Evolutionary conservation across 2,113 vertebrate genomes (phyloP).

Genomic region (Alexandromys fortis): DNA sequence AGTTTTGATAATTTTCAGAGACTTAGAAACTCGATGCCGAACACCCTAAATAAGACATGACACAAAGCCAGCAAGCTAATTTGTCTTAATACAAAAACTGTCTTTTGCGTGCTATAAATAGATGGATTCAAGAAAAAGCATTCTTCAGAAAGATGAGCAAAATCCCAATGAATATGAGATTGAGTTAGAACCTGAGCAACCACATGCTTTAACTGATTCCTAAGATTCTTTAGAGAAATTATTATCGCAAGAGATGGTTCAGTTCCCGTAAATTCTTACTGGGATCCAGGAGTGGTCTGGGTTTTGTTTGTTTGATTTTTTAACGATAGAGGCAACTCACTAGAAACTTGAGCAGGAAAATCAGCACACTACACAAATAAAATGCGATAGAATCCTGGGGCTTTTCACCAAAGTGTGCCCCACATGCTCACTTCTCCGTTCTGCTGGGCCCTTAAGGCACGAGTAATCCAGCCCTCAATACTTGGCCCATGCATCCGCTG

Average conservation of each 20-base stretch:
- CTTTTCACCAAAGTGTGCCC: neutral
- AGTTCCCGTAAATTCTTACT: neutral
- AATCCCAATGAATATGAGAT: neutral
- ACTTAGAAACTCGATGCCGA: neutral
- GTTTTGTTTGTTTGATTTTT: neutral
- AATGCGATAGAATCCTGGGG: neutral
- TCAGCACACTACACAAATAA: neutral
- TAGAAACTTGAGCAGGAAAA: neutral
- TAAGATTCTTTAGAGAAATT: neutral
- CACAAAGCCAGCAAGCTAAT: neutral
- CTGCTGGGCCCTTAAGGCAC: neutral
- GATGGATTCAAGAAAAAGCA: neutral
- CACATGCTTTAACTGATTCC: slow-evolving; percentile 19
- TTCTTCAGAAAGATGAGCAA: slow-evolving; percentile 50
- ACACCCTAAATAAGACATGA: slow-evolving; percentile 27
- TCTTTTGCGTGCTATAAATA: neutral
- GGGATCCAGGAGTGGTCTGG: neutral
- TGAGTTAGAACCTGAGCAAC: slow-evolving; percentile 50
- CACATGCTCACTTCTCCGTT: neutral
- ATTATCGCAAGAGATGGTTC: neutral
- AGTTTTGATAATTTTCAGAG: slow-evolving; percentile 47
- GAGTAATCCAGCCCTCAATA: neutral
- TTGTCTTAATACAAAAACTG: slow-evolving; percentile 28
- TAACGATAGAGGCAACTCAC: neutral
- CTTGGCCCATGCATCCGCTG: neutral